Evolutionary conservation across 2,797 vertebrate species (phyloP).

Genomic region (Malacoctenus gilli): DNA sequence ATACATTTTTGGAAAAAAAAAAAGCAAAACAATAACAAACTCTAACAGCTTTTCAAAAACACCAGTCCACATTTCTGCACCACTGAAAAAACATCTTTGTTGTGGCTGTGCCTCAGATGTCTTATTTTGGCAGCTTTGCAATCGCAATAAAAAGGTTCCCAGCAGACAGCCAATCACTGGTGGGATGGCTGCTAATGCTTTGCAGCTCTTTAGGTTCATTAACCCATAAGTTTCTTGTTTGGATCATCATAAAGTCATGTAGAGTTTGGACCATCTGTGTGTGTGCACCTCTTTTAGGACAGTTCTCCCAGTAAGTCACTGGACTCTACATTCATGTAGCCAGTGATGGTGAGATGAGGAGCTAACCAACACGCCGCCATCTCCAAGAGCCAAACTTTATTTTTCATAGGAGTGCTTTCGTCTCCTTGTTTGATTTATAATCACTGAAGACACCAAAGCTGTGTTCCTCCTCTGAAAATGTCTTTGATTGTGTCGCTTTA

Average conservation of each 20-base stretch:
- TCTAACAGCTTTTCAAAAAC: neutral
- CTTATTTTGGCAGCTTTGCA: neutral
- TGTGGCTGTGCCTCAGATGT: neutral
- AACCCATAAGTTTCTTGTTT: neutral
- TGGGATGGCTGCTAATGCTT: neutral
- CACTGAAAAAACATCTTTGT: neutral
- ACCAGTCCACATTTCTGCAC: no score
- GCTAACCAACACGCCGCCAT: neutral
- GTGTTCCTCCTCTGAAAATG: constrained; percentile 18
- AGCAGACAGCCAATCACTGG: neutral
- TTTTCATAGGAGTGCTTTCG: constrained; percentile 6
- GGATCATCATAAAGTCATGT: no score
- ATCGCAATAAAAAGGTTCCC: neutral
- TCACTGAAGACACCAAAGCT: constrained; percentile 12
- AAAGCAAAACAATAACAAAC: no score
- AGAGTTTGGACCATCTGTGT: no score
- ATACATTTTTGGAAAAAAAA: neutral
- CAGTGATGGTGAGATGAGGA: neutral
- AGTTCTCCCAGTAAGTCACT: neutral
- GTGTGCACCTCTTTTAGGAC: no score
- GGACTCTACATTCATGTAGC: no score
- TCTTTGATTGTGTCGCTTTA: constrained; percentile 37
- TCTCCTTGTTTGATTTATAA: constrained; percentile 31
- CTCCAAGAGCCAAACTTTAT: neutral
- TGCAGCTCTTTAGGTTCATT: neutral